These are phyloP conservation scores for Cephalophus harveyi DNA, from an alignment of 2,113 vertebrate genomes.

Conservation along the genomic window DNA sequence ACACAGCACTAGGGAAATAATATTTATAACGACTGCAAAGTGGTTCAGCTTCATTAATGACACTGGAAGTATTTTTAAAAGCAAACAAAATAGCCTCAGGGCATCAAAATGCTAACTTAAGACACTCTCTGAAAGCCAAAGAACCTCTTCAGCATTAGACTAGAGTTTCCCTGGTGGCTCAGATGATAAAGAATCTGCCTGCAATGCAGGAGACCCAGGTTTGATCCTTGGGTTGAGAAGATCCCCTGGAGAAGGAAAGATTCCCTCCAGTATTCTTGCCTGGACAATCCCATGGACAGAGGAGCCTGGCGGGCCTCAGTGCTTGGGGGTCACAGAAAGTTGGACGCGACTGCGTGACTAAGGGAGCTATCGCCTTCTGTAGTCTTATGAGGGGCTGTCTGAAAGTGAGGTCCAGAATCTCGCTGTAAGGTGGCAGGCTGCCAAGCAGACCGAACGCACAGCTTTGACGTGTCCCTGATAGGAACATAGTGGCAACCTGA, in stretches of 20 bases:
- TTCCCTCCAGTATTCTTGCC: background rate
- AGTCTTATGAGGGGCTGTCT: background rate
- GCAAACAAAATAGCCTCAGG: background rate
- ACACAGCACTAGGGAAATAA: background rate
- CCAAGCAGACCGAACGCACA: background rate
- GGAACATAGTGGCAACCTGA: background rate
- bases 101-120: background rate
- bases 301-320: background rate
- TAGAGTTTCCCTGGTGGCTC: background rate
- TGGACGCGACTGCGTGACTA: fast-evolving
- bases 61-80: background rate
- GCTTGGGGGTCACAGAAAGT: background rate
- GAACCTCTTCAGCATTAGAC: background rate
- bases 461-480: background rate
- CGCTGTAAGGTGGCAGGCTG: background rate
- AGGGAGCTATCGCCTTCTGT: background rate
- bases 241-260: background rate
- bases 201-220: background rate
- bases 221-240: background rate
- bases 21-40: background rate
- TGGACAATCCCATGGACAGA: background rate
- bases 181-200: background rate
- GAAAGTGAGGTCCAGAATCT: background rate
- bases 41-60: background rate
- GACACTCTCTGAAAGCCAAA: background rate